These are phyloP conservation scores for Lithobates sylvaticus DNA, from an alignment of 2,797 vertebrate species.

Conservation along the genomic window DNA sequence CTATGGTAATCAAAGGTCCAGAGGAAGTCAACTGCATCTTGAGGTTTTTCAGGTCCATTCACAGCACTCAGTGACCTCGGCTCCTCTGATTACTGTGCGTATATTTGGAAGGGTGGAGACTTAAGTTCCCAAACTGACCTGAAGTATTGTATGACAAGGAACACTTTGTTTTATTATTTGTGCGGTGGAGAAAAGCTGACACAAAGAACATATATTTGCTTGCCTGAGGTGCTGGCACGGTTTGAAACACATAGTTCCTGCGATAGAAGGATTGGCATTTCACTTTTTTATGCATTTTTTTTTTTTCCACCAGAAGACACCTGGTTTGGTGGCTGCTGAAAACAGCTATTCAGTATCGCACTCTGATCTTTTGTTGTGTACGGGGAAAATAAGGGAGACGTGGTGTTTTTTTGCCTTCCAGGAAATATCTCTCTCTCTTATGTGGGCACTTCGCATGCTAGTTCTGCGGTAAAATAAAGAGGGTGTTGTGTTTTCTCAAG, in stretches of 20 bases:
- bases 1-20: no score
- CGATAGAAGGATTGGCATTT: conserved; percentile 75
- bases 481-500: background rate
- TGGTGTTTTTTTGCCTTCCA: conserved; percentile 60
- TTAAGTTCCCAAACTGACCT: conserved; percentile 25
- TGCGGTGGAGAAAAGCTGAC: conserved; percentile 62
- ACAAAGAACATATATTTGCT: conserved; percentile 67
- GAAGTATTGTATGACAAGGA: conserved; percentile 35
- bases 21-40: no score
- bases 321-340: conserved; percentile 70
- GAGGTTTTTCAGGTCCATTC: no score
- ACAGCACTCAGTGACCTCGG: background rate
- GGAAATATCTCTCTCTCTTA: conserved; percentile 55
- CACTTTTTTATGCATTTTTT: conserved; percentile 66
- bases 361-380: conserved; percentile 70
- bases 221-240: conserved; percentile 71
- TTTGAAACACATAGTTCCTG: conserved; percentile 73
- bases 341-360: conserved; percentile 70
- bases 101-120: background rate
- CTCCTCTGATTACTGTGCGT: background rate
- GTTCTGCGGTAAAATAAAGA: background rate
- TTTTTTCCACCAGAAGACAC: conserved; percentile 70
- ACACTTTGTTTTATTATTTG: conserved; percentile 49
- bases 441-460: background rate
- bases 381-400: conserved; percentile 69